Evolutionary conservation across 2,797 vertebrate genomes (phyloP).

Genomic region (Oryzias dopingdopingensis): DNA sequence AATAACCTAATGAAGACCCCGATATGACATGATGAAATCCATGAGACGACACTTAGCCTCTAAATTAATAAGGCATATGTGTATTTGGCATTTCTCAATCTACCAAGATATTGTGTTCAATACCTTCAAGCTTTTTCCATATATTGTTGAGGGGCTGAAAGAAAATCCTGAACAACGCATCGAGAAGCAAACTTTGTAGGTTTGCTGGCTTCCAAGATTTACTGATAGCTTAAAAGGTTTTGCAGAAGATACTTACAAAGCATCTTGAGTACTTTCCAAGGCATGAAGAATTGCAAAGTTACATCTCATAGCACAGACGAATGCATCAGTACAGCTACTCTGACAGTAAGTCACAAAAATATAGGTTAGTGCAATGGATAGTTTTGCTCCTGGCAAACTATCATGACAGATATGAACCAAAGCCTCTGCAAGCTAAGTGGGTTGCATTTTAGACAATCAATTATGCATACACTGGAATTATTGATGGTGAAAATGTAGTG

Average conservation of each 20-base stretch:
- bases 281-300: constrained; percentile 1
- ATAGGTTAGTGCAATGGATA: constrained; percentile 50
- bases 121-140: neutral
- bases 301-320: constrained; percentile 18
- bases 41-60: constrained; percentile 25
- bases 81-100: constrained; percentile 30
- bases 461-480: constrained; percentile 73
- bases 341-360: constrained; percentile 44
- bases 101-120: neutral
- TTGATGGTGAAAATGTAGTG: constrained; percentile 70
- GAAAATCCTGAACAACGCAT: neutral
- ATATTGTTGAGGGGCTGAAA: neutral
- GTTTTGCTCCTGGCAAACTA: constrained; percentile 64
- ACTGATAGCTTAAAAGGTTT: neutral
- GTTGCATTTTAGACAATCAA: constrained; percentile 67
- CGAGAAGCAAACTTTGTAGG: neutral
- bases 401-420: constrained; percentile 56
- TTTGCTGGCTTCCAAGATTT: neutral
- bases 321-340: constrained; percentile 26
- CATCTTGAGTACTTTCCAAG: neutral
- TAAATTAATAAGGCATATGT: constrained; percentile 35
- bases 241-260: neutral
- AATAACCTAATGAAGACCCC: constrained; percentile 48
- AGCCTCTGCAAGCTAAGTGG: constrained; percentile 60
- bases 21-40: constrained; percentile 52